phyloP scores from a whole-genome alignment of 2,113 vertebrate genomes.

The Aphelocoma coerulescens region DNA sequence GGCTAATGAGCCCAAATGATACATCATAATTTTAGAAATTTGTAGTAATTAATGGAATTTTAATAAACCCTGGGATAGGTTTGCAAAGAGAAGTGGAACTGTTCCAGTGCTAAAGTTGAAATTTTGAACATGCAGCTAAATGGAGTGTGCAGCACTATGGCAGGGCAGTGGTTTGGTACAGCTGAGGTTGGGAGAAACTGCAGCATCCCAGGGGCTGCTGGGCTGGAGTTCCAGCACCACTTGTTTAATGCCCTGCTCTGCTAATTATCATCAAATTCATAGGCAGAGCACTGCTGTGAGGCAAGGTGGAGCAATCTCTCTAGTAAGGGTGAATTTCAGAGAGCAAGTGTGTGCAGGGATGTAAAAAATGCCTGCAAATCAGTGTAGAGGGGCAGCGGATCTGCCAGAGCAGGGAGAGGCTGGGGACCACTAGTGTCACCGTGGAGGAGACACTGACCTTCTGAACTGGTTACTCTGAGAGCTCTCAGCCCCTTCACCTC shows the following conservation, averaged over 20 bases:
- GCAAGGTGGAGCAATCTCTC: neutral
- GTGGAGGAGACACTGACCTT: neutral
- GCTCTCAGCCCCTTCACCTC: neutral
- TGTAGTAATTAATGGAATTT: neutral
- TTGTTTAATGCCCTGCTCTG: neutral
- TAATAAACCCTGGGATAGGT: neutral
- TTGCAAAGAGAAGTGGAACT: neutral
- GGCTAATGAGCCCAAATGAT: conserved; percentile 16
- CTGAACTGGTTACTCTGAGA: neutral
- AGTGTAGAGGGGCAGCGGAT: neutral
- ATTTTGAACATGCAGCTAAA: neutral
- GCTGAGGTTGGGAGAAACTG: neutral
- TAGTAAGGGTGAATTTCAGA: neutral
- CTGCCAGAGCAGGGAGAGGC: neutral
- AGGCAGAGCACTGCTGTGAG: neutral
- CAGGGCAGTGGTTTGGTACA: neutral
- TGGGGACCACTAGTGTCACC: neutral
- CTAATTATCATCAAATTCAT: neutral
- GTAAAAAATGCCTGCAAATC: neutral
- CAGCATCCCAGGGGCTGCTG: neutral
- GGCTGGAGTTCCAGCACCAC: neutral
- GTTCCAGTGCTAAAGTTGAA: neutral
- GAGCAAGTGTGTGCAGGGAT: neutral
- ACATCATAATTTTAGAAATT: neutral
- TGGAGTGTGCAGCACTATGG: accelerated